phyloP scores from a whole-genome alignment of 2,888 invertebrate species.

The Steinernema hermaphroditum region DNA sequence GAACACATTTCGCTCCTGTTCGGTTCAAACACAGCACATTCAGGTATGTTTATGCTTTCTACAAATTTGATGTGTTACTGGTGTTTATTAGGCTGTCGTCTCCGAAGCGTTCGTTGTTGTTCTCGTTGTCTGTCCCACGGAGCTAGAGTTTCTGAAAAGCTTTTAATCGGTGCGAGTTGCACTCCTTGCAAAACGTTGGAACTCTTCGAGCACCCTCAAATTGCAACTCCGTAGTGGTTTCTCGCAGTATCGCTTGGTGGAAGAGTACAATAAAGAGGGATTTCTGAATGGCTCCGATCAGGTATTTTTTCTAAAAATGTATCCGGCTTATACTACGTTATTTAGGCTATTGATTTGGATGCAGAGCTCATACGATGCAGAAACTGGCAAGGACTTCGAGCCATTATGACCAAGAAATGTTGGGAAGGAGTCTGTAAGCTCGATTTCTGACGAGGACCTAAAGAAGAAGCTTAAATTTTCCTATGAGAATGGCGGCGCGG shows the following conservation, averaged over 20 bases:
- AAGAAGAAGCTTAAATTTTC: background rate
- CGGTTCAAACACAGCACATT: too few species aligned
- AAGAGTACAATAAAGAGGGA: background rate
- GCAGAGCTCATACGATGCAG: background rate
- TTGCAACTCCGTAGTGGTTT: background rate
- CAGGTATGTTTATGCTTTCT: background rate
- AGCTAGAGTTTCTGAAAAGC: too few species aligned
- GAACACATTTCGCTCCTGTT: too few species aligned
- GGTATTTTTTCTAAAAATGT: too few species aligned
- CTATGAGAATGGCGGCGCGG: background rate
- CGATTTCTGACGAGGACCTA: background rate
- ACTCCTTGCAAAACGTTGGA: background rate
- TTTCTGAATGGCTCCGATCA: conserved; percentile 14
- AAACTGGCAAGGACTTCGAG: background rate
- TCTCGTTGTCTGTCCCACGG: too few species aligned
- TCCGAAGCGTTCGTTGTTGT: background rate
- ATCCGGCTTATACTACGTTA: background rate
- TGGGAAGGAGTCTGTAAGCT: background rate
- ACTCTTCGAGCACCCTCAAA: background rate
- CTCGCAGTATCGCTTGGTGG: background rate
- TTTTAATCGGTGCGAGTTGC: too few species aligned
- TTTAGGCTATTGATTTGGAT: conserved; percentile 2
- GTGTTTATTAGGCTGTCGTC: too few species aligned
- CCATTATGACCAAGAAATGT: conserved; percentile 11
- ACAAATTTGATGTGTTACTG: too few species aligned